Evolutionary conservation across 1,140 invertebrate species (phyloP).

Genomic region (Ceratosolen fusciceps): DNA sequence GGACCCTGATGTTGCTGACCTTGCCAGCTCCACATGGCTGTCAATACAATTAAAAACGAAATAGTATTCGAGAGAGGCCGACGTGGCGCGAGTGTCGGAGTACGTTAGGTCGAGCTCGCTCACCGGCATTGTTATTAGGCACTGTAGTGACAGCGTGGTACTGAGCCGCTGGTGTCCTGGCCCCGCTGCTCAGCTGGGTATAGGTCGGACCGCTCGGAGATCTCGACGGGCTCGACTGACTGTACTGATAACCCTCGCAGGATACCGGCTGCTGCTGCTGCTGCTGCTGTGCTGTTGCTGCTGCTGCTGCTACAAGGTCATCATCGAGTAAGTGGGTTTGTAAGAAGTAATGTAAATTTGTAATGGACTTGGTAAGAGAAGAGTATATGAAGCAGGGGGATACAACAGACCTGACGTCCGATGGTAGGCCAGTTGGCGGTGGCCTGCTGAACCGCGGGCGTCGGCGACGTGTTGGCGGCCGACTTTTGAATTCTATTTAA

Average conservation of each 20-base stretch:
- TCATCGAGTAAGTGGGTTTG: no score
- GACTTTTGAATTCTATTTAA: constrained; percentile 79
- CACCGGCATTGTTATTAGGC: constrained; percentile 73
- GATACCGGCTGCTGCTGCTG: constrained; percentile 70
- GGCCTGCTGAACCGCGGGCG: constrained; percentile 75
- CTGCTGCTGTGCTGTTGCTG: no score
- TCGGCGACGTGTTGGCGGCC: constrained; percentile 77
- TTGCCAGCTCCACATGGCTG: constrained; percentile 72
- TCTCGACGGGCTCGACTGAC: constrained; percentile 84
- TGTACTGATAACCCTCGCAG: constrained; percentile 79
- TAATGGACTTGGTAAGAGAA: not conserved
- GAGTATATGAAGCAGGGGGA: not conserved
- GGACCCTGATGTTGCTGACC: constrained; percentile 65
- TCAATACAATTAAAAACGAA: not conserved
- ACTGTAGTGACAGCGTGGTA: constrained; percentile 73
- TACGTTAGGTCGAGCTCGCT: no score
- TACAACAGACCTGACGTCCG: constrained; percentile 62
- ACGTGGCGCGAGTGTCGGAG: no score
- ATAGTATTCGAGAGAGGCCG: no score
- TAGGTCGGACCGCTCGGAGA: constrained; percentile 88
- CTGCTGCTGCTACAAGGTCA: no score
- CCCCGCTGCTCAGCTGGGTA: constrained; percentile 83
- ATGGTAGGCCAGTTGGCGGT: constrained; percentile 68
- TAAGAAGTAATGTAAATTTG: not conserved
- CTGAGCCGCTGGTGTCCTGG: constrained; percentile 71